Conservation (phyloP, 2,888 invertebrate genomes). For the Alcis repandata region DNA sequence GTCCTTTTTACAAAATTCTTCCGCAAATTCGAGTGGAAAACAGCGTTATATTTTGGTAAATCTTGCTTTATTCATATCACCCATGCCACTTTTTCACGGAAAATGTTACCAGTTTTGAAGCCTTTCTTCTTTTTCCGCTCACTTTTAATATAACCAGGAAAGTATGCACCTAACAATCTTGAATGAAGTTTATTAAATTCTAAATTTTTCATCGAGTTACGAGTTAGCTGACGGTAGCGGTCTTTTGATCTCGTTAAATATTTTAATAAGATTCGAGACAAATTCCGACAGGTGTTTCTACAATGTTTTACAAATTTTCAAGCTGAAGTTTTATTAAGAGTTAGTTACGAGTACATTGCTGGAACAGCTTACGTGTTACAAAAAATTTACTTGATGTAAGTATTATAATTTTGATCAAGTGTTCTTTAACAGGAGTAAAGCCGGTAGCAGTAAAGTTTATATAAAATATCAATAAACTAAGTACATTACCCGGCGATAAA, state of each 20-base stretch:
- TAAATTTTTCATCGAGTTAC: conserved; percentile 30
- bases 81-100: background rate
- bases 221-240: conserved; percentile 17
- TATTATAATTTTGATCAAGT: no score
- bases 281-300: background rate
- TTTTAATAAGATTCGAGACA: conserved; percentile 18
- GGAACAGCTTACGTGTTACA: no score
- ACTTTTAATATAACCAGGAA: conserved; percentile 26
- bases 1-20: no score
- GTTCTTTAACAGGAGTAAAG: no score
- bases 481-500: no score
- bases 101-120: background rate
- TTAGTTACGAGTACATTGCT: no score
- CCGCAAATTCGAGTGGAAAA: background rate
- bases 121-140: conserved; percentile 15
- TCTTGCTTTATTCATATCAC: background rate
- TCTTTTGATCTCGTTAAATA: conserved; percentile 12
- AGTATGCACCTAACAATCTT: conserved; percentile 30
- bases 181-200: conserved; percentile 33
- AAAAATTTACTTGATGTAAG: no score
- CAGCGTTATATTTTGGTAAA: background rate
- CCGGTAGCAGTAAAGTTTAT: no score
- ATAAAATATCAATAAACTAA: no score
- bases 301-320: background rate
- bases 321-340: background rate